These are phyloP conservation scores for Rallus limicola DNA, from an alignment of 2,113 vertebrate genomes.

Conservation along the genomic window DNA sequence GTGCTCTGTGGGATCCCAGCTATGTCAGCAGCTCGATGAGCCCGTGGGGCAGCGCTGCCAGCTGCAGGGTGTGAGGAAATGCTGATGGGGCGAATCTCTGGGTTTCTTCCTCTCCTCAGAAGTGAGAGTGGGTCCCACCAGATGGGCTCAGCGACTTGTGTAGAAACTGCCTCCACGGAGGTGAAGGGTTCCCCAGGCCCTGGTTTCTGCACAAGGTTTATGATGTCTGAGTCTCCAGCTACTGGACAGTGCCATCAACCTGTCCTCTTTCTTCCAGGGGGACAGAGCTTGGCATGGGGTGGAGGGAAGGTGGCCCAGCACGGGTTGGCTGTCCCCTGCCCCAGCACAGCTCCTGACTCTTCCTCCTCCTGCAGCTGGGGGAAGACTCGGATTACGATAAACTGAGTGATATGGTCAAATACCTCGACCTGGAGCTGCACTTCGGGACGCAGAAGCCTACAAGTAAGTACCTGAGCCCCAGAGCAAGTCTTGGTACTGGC, in stretches of 20 bases:
- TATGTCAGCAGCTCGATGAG: background rate
- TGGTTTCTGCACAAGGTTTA: background rate
- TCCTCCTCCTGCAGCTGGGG: constrained; percentile 77
- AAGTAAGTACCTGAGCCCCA: constrained; percentile 77
- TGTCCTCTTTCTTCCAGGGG: background rate
- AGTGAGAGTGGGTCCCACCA: background rate
- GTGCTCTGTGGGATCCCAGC: background rate
- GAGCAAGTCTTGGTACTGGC: background rate
- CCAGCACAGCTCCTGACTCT: background rate
- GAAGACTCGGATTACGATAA: constrained; percentile 96
- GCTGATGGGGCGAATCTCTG: background rate
- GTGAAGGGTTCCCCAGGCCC: background rate
- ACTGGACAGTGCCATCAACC: background rate
- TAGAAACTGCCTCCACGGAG: background rate
- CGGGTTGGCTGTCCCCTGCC: accelerated
- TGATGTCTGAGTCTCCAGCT: background rate
- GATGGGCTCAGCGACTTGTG: background rate
- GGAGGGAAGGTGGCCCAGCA: background rate
- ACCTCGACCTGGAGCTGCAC: constrained; percentile 96
- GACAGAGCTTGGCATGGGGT: accelerated
- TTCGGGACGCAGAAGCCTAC: constrained; percentile 93
- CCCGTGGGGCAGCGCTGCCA: accelerated
- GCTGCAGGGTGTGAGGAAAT: background rate
- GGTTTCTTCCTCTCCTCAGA: background rate
- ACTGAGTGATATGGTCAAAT: constrained; percentile 98